Evolutionary conservation across 1,140 invertebrate genomes (phyloP).

Genomic region (Ips nitidus): DNA sequence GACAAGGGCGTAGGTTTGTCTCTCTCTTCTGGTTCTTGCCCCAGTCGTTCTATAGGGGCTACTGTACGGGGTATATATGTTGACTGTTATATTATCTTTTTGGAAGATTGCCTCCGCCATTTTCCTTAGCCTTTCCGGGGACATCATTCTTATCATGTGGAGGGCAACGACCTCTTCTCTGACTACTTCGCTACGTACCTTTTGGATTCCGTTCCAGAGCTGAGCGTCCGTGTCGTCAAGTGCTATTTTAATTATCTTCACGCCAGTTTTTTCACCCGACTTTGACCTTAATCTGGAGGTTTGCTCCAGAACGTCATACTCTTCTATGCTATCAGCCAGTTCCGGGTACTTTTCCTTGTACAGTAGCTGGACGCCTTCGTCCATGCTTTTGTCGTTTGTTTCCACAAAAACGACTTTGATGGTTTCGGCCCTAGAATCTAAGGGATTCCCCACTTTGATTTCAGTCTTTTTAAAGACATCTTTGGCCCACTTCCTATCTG

Average conservation of each 20-base stretch:
- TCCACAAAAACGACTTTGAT: slow-evolving; percentile 23
- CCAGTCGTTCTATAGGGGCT: neutral
- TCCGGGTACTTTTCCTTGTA: slow-evolving; percentile 28
- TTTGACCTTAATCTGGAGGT: neutral
- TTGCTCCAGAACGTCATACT: slow-evolving; percentile 9
- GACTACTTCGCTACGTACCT: slow-evolving; percentile 1
- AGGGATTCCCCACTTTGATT: slow-evolving; percentile 19
- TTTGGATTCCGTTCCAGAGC: neutral
- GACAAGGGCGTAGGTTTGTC: slow-evolving; percentile 3
- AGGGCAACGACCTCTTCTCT: neutral
- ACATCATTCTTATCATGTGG: slow-evolving; percentile 9
- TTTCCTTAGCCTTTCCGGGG: slow-evolving; percentile 1
- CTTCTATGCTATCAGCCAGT: slow-evolving; percentile 2
- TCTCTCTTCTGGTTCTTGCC: neutral
- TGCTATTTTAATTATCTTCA: slow-evolving; percentile 7
- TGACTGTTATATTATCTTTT: neutral
- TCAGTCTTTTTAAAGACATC: slow-evolving; percentile 18
- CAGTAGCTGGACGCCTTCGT: slow-evolving; percentile 9
- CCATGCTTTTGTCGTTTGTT: slow-evolving; percentile 23
- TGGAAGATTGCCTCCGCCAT: slow-evolving; percentile 18
- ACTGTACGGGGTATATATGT: slow-evolving; percentile 7
- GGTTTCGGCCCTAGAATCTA: neutral
- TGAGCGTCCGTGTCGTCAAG: neutral
- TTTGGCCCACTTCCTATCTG: neutral
- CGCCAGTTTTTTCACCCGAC: neutral